These are phyloP conservation scores for Lobophora halterata DNA, from an alignment of 2,888 invertebrate genomes.

Conservation along the genomic window DNA sequence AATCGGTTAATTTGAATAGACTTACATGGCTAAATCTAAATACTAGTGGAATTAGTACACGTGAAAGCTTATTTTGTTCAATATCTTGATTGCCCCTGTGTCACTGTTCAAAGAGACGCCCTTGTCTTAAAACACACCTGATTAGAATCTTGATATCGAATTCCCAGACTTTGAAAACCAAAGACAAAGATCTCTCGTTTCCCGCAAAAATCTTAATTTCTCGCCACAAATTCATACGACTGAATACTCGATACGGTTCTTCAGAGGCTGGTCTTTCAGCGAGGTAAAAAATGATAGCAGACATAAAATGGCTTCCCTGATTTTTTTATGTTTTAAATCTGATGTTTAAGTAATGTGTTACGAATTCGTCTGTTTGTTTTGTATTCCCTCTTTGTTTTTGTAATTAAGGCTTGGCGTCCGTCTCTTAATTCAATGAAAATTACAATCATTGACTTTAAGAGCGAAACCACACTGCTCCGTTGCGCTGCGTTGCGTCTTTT, in stretches of 20 bases:
- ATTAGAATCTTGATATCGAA: constrained; percentile 73
- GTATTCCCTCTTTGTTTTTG: constrained; percentile 18
- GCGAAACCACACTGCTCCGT: too few relatives aligned
- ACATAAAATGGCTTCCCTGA: constrained; percentile 41
- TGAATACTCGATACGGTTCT: constrained; percentile 41
- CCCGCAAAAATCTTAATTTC: constrained; percentile 43
- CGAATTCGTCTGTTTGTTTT: constrained; percentile 25
- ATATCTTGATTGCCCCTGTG: constrained; percentile 36
- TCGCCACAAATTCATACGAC: constrained; percentile 28
- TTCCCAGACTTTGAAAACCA: constrained; percentile 63
- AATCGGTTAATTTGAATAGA: too few relatives aligned
- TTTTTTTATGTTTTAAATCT: constrained; percentile 36
- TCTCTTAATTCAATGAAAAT: constrained; percentile 11
- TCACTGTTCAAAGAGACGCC: constrained; percentile 51
- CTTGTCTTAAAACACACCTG: constrained; percentile 73
- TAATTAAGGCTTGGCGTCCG: constrained; percentile 12
- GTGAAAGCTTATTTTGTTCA: too few relatives aligned
- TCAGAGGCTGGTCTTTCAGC: constrained; percentile 38
- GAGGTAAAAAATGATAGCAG: constrained; percentile 49
- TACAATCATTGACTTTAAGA: constrained; percentile 11
- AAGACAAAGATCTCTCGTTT: constrained; percentile 48
- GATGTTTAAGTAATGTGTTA: constrained; percentile 37
- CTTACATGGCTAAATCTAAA: too few relatives aligned
- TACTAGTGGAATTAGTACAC: too few relatives aligned
- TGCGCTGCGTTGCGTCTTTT: too few relatives aligned